Base-by-base conservation (phyloP, 2,888 invertebrate species). In the Mongoloraphidia duomilia region DNA sequence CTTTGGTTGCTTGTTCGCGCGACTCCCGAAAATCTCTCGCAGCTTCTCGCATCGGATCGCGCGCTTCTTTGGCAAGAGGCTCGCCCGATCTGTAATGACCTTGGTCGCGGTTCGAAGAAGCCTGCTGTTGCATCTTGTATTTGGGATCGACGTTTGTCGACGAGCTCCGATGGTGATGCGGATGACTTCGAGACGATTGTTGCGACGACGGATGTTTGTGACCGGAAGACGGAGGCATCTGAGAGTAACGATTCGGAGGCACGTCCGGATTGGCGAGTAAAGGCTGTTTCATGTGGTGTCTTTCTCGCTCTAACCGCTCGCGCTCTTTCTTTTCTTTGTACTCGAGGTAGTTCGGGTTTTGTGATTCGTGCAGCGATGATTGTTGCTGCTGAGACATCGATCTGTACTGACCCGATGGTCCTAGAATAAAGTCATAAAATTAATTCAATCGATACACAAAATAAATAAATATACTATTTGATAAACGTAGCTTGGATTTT, bases 311-410 rank as follows among this genome's bases (percentile, higher is more conserved):
- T 53, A 77, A 66, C 34, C 78, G 68, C 57, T 82, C 80, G n/a
- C 73, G 66, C 48, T 74, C 73, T 44, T 76, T 71, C 59, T 80
- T 79, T 60, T 82, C 80, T 17, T 79, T 68, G 61, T 82, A 81
- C 9, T 79, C 72, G 49, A 76, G 73, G 57, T 76, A 73, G 60
- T 75, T 73, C 49, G 73, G 72, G 58, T 73, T 74, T 56, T 76
- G 68, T 64, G 33, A 71, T 62, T 49, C 69, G 61, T 48, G 66
- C 59, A 34, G 70, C 57, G 49, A 66, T 40, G 50, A 61, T 49
- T 50, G 59, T 46, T 49, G 62, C 53, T 58, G 65, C 45, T 63
- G 62, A 60, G 55, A 55, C 61, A 61, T 41, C 51, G 49, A 45
- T 51, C 40, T 52, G 54, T 41, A 49, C 49, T 45, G 50, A 54